Percentiles rank a stretch among this genome's conserved stretches.
Evolutionary conservation across 2,113 vertebrate species (phyloP).

Genomic region (Cephalopholis sonnerati): DNA sequence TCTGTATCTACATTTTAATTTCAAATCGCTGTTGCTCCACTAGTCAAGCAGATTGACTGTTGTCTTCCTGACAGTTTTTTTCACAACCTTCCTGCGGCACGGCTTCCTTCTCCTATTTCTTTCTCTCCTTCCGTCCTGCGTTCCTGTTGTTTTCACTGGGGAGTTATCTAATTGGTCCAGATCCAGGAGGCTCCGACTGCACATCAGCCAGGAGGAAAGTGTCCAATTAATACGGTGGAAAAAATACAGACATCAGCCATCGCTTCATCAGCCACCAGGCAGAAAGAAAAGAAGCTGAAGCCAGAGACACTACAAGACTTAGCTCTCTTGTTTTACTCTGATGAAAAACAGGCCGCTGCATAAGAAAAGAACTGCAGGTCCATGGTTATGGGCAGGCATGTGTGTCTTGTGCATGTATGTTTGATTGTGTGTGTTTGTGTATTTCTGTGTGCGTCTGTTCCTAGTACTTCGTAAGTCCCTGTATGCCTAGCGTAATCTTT

Average conservation of each 20-base stretch:
- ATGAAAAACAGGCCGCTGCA: slow-evolving; percentile 43
- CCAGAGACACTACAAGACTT: slow-evolving; percentile 21
- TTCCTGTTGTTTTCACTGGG: slow-evolving; percentile 63
- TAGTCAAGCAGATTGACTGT: slow-evolving; percentile 36
- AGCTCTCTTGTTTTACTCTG: slow-evolving; percentile 46
- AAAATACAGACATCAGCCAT: slow-evolving; percentile 61
- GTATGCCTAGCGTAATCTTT: slow-evolving; percentile 69
- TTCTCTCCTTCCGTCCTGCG: slow-evolving; percentile 37
- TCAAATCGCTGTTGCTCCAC: slow-evolving; percentile 40
- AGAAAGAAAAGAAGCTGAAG: slow-evolving; percentile 33
- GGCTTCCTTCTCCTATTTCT: slow-evolving; percentile 4
- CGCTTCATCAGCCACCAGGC: slow-evolving; percentile 47
- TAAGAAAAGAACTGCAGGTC: slow-evolving; percentile 7
- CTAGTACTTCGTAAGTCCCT: slow-evolving; percentile 49
- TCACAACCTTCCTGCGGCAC: slow-evolving; percentile 18
- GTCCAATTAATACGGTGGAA: slow-evolving; percentile 73
- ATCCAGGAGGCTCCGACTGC: slow-evolving; percentile 71
- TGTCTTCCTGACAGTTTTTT: slow-evolving; percentile 42
- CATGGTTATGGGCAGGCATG: not conserved
- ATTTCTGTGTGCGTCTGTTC: slow-evolving; percentile 22
- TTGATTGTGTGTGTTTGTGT: slow-evolving; percentile 19
- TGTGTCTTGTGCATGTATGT: slow-evolving; percentile 9
- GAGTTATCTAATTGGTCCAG: slow-evolving; percentile 78
- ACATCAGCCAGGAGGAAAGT: slow-evolving; percentile 71
- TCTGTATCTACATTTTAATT: slow-evolving; percentile 51